Percentiles rank a stretch among this genome's conserved stretches.
Conservation (phyloP, 1,140 invertebrate species). For the Heliothis subflexa region DNA sequence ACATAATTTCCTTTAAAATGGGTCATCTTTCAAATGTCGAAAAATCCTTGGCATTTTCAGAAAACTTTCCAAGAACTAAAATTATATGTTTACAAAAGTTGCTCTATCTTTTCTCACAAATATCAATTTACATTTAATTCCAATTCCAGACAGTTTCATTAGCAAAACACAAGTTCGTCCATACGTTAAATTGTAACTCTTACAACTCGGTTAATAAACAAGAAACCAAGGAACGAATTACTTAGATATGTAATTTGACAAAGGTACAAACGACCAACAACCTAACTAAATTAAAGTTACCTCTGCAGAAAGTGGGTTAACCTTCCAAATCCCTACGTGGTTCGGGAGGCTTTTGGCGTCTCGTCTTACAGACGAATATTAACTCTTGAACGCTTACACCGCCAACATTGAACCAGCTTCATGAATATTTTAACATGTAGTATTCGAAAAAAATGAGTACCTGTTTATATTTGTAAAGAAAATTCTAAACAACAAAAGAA, state of each 20-base stretch:
- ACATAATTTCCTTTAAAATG: too few relatives aligned
- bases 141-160: not conserved
- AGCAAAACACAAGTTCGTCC: slow-evolving; percentile 8
- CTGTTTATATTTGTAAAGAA: slow-evolving; percentile 8
- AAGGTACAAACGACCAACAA: slow-evolving; percentile 53
- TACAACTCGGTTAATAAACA: slow-evolving; percentile 37
- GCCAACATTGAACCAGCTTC: slow-evolving; percentile 36
- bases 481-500: not conserved
- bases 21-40: too few relatives aligned
- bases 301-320: slow-evolving; percentile 52
- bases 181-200: slow-evolving; percentile 20
- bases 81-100: too few relatives aligned
- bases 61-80: too few relatives aligned
- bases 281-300: slow-evolving; percentile 51
- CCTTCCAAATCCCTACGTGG: slow-evolving; percentile 47
- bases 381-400: slow-evolving; percentile 48
- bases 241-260: slow-evolving; percentile 51
- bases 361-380: slow-evolving; percentile 50
- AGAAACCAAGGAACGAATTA: slow-evolving; percentile 37
- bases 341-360: slow-evolving; percentile 45
- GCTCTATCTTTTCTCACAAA: too few relatives aligned
- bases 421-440: slow-evolving; percentile 49
- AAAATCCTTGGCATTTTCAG: too few relatives aligned
- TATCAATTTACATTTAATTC: not conserved
- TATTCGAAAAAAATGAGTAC: slow-evolving; percentile 14